Base-by-base conservation (phyloP, 92 coral and sea anemone genomes). In the Galaxea fascicularis region DNA sequence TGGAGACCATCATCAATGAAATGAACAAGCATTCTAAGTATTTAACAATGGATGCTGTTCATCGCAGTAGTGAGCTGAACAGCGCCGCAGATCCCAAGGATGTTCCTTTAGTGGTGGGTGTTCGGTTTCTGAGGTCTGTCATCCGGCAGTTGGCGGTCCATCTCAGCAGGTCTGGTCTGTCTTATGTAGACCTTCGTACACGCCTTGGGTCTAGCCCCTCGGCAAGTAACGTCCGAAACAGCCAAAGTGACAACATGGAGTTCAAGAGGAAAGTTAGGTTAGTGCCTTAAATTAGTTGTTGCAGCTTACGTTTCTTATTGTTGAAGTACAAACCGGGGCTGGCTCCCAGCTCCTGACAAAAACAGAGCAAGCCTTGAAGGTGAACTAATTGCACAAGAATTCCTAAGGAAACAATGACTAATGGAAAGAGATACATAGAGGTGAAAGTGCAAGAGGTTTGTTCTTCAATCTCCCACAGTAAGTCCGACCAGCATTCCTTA, bases 141-240 rank as follows among this genome's bases (percentile, higher is more conserved):
- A 85, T 93, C 25, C 93, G 98, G 16, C 98, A 95, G 79, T 83
- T 95, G 93, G 89, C 96, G 0, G 90, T 93, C 4, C 96, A 93
- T 62, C 94, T 95, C 21, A 95, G 98, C 47, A 90, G 94, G 62
- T 90, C 93, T 79, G 92, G 94, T 20, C 73, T 95, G 73, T 93
- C 98, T 8, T 95, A 93, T 71, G 94, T 93, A 22, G 96, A 95
- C 44, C 87, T 95, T 69, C 85, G 94, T 30, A 88, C 91, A 31
- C 81, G 93, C n/a, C 83, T 93, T n/a, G 95, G 93, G 13, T 84
- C 91, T 24, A 82, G 77, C 60, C 53, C 87, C 30, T 58, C 91
- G 11, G 63, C 91, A 27, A 58, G 89, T 4, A 54, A 30, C 30
- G 39, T 45, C 45, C 85, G 93, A 58, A 84, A 90, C 45, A 89